Conservation (phyloP, 2,113 vertebrate species). For the Hippocampus mohnikei region DNA sequence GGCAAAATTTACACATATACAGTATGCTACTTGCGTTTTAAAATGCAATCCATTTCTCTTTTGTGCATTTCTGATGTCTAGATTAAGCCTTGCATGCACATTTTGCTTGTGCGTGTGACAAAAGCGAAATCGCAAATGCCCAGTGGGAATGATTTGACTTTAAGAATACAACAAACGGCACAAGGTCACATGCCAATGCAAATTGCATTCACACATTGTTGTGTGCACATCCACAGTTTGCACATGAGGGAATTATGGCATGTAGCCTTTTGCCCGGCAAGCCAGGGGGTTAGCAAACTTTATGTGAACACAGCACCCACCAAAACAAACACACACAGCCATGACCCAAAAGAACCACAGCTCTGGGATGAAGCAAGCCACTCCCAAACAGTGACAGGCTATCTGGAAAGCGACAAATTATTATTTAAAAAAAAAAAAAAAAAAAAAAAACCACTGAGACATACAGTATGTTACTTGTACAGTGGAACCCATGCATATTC, state of each 20-base stretch:
- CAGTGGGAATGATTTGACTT: slow-evolving; percentile 1
- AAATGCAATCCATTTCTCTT: background rate
- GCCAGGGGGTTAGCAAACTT: slow-evolving; percentile 45
- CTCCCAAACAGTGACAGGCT: slow-evolving; percentile 18
- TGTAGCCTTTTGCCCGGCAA: slow-evolving; percentile 42
- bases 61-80: background rate
- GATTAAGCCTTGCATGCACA: background rate
- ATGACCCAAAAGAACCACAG: slow-evolving; percentile 11
- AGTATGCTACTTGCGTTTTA: background rate
- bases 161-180: slow-evolving; percentile 10
- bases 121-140: background rate
- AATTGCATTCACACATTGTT: slow-evolving; percentile 22
- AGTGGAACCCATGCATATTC: too few species aligned
- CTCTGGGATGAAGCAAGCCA: slow-evolving; percentile 36
- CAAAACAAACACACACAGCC: slow-evolving; percentile 13
- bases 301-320: slow-evolving; percentile 27
- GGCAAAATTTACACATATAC: background rate
- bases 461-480: too few species aligned
- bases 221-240: slow-evolving; percentile 33
- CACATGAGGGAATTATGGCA: slow-evolving; percentile 35
- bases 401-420: background rate
- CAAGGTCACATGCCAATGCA: slow-evolving; percentile 43
- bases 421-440: too few species aligned
- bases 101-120: background rate
- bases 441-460: too few species aligned